phyloP scores from a whole-genome alignment of 2,888 invertebrate genomes.

The Eilema caniola region DNA sequence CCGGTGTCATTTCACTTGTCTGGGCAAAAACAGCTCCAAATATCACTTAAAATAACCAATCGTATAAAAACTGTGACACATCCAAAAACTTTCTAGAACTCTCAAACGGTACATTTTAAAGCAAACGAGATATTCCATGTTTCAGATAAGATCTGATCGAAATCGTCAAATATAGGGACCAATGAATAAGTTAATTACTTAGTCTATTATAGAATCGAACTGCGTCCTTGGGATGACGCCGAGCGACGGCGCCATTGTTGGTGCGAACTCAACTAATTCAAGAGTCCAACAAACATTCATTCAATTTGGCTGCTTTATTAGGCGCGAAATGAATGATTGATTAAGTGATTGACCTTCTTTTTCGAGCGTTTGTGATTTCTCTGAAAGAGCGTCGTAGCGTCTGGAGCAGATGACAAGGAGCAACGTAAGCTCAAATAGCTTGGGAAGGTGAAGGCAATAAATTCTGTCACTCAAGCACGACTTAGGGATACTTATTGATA shows the following conservation, averaged over 20 bases:
- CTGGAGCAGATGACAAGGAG: not conserved
- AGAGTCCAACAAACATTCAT: slow-evolving; percentile 1
- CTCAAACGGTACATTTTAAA: not conserved
- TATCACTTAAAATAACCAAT: no score
- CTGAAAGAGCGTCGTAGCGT: not conserved
- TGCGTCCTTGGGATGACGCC: not conserved
- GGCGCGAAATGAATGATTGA: slow-evolving; percentile 4
- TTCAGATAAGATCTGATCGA: not conserved
- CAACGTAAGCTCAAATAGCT: not conserved
- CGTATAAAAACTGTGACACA: no score
- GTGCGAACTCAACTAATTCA: not conserved
- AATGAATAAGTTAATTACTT: not conserved
- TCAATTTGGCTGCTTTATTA: not conserved
- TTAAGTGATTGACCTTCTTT: slow-evolving; percentile 4
- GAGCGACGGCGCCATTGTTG: not conserved
- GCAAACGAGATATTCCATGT: not conserved
- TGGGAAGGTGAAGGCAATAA: not conserved
- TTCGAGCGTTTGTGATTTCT: not conserved
- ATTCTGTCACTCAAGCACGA: not conserved
- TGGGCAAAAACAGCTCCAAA: no score
- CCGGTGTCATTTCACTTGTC: no score
- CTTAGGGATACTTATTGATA: not conserved
- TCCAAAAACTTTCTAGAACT: no score
- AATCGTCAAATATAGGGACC: slow-evolving; percentile 1
- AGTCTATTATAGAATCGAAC: not conserved